These are phyloP conservation scores for Cyrtodaria siliqua DNA, from an alignment of 2,888 invertebrate species.

Conservation along the genomic window DNA sequence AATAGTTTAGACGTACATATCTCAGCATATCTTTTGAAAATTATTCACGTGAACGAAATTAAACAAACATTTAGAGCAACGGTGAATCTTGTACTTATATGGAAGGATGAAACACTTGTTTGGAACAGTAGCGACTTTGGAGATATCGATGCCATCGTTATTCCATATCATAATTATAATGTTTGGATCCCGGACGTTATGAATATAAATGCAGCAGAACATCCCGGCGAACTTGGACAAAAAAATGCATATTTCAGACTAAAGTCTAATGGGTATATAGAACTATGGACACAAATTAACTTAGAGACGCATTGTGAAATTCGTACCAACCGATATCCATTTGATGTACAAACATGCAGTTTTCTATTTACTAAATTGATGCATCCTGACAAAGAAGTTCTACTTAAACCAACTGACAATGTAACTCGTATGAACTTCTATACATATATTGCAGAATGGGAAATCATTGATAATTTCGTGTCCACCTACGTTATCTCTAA, in stretches of 20 bases:
- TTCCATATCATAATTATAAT: constrained; percentile 23
- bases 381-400: constrained; percentile 18
- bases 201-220: constrained; percentile 28
- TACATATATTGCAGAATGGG: constrained; percentile 33
- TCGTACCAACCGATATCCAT: constrained; percentile 40
- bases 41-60: constrained; percentile 37
- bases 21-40: constrained; percentile 22
- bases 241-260: constrained; percentile 14
- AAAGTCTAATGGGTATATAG: constrained; percentile 17
- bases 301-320: constrained; percentile 44
- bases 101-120: constrained; percentile 37
- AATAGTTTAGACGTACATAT: background rate
- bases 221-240: constrained; percentile 32
- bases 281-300: constrained; percentile 30
- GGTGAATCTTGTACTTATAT: constrained; percentile 20
- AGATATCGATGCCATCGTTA: constrained; percentile 12
- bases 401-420: background rate
- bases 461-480: constrained; percentile 22
- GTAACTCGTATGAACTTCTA: background rate
- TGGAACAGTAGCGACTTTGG: constrained; percentile 32
- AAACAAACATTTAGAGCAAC: constrained; percentile 36
- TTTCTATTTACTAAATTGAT: constrained; percentile 27
- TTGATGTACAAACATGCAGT: constrained; percentile 38
- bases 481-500: constrained; percentile 4
- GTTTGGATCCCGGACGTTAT: constrained; percentile 46